Conservation (phyloP, 2,113 vertebrate species). For the Paraplagusia blochii region DNA sequence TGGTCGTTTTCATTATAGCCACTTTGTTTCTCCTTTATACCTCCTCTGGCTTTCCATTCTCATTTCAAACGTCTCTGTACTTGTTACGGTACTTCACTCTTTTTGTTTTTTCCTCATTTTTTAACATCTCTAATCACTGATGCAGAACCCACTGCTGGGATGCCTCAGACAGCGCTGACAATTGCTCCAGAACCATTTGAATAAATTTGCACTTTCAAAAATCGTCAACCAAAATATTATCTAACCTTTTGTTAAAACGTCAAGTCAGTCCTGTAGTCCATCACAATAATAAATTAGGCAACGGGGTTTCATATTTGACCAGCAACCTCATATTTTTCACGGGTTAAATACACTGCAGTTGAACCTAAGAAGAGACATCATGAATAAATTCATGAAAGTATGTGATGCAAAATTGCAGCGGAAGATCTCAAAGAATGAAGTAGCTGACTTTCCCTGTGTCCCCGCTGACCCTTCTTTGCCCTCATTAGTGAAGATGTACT, state of each 20-base stretch:
- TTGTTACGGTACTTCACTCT: background rate
- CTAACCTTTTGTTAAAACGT: background rate
- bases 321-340: no score
- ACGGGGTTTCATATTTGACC: no score
- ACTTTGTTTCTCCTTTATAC: no score
- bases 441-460: background rate
- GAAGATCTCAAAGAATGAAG: background rate
- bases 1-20: no score
- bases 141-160: background rate
- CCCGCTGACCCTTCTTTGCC: no score
- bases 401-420: background rate
- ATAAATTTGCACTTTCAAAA: constrained; percentile 4
- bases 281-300: no score
- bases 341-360: no score
- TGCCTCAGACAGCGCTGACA: background rate
- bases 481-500: no score
- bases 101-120: background rate
- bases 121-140: background rate
- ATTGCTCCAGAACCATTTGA: background rate
- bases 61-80: no score
- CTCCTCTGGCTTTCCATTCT: no score
- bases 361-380: background rate
- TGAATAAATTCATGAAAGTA: constrained; percentile 6
- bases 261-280: background rate
- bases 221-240: background rate